These are phyloP conservation scores for Polypterus senegalus DNA, from an alignment of 2,113 vertebrate genomes.

Conservation along the genomic window DNA sequence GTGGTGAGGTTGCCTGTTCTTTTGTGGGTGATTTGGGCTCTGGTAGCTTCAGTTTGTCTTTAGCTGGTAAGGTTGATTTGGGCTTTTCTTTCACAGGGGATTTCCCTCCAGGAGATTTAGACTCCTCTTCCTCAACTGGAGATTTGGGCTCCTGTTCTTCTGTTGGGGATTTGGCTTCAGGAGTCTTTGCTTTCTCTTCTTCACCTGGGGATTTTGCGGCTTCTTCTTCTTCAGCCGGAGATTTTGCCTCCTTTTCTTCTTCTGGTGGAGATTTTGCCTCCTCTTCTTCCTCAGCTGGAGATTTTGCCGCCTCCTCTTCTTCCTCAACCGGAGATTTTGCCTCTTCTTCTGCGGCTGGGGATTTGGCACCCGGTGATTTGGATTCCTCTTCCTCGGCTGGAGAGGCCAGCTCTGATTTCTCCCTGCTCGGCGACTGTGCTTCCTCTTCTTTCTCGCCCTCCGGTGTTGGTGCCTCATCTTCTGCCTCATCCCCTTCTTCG, in stretches of 20 bases:
- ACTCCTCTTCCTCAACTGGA: conserved; percentile 23
- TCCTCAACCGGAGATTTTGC: conserved; percentile 19
- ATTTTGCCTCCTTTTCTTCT: conserved; percentile 28
- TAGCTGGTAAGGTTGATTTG: conserved; percentile 17
- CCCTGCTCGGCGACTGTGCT: background rate
- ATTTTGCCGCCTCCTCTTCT: conserved; percentile 18
- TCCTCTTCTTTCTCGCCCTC: conserved; percentile 22
- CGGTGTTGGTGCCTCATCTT: conserved; percentile 31
- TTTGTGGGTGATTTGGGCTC: conserved; percentile 25
- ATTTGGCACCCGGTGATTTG: conserved; percentile 32
- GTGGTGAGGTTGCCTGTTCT: conserved; percentile 22
- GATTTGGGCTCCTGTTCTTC: conserved; percentile 33
- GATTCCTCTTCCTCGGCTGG: conserved; percentile 18
- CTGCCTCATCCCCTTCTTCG: conserved; percentile 63
- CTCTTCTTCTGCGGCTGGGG: conserved; percentile 6
- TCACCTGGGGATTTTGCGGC: too few species aligned
- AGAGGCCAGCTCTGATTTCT: background rate
- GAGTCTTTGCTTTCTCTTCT: conserved; percentile 16
- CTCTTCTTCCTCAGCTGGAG: conserved; percentile 2
- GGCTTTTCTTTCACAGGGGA: conserved; percentile 27
- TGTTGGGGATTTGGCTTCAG: conserved; percentile 20
- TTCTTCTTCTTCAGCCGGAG: conserved; percentile 25
- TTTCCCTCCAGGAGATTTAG: conserved; percentile 34
- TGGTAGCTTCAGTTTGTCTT: background rate
- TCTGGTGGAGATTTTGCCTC: conserved; percentile 27